Percentiles rank a stretch among this genome's conserved stretches.
phyloP scores from a whole-genome alignment of 2,888 invertebrate species.

The Pilophorus perplexus region DNA sequence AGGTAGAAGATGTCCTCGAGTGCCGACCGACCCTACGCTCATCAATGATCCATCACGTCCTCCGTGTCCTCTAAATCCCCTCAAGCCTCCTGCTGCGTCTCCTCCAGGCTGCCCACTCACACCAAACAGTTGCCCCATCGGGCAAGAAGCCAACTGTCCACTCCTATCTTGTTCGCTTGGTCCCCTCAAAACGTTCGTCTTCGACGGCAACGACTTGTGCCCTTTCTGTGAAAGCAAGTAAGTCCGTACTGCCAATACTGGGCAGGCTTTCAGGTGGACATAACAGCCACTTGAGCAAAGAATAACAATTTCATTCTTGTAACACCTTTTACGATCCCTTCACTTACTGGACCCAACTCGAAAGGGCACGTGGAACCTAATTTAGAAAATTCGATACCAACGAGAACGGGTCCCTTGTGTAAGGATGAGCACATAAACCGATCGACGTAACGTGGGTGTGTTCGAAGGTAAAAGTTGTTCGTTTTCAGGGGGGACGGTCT shows the following conservation, averaged over 20 bases:
- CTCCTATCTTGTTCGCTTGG: constrained; percentile 19
- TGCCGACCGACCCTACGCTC: background rate
- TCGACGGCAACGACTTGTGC: constrained; percentile 23
- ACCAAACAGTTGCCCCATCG: background rate
- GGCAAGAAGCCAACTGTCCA: constrained; percentile 11
- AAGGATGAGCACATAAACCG: too few species aligned
- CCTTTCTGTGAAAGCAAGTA: constrained; percentile 22
- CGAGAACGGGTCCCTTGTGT: too few species aligned
- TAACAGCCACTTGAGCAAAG: too few species aligned
- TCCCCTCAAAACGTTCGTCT: constrained; percentile 12
- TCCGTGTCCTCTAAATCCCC: constrained; percentile 5
- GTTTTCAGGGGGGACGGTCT: too few species aligned
- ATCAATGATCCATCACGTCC: background rate
- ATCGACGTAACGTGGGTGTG: too few species aligned
- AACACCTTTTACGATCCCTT: too few species aligned
- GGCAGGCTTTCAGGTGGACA: background rate
- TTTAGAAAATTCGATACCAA: constrained; percentile 15
- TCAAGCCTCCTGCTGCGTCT: background rate
- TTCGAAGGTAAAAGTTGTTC: too few species aligned
- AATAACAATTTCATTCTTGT: too few species aligned
- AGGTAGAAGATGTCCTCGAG: constrained; percentile 5
- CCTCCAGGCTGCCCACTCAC: background rate
- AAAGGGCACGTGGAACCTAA: too few species aligned
- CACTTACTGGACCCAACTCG: too few species aligned
- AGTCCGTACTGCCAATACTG: background rate